phyloP scores from a whole-genome alignment of 2,888 invertebrate genomes.

The Mechanitis messenoides region DNA sequence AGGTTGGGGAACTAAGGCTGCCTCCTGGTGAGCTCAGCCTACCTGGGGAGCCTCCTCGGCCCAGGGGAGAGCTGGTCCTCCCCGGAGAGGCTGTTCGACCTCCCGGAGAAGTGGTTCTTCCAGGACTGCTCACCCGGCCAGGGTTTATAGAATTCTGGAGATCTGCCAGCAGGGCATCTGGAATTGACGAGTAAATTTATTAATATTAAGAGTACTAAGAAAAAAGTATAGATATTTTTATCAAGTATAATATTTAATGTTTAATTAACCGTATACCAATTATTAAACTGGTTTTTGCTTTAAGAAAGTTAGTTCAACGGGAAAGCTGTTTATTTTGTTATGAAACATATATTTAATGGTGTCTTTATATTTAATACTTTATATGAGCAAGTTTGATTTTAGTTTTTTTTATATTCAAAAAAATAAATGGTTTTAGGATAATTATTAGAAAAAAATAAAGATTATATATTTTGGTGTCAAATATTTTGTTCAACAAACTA shows the following conservation, averaged over 20 bases:
- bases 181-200: slow-evolving; percentile 44
- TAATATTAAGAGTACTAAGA: neutral
- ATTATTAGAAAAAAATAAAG: too few species aligned
- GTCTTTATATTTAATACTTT: too few species aligned
- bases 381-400: too few species aligned
- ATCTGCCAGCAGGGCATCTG: slow-evolving; percentile 97
- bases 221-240: neutral
- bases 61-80: slow-evolving; percentile 55
- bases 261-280: too few species aligned
- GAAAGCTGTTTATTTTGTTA: too few species aligned
- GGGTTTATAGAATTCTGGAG: slow-evolving; percentile 92
- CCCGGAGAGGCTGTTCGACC: slow-evolving; percentile 63
- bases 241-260: too few species aligned
- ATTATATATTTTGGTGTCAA: too few species aligned
- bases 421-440: too few species aligned
- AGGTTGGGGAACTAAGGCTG: slow-evolving; percentile 70
- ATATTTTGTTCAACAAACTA: too few species aligned
- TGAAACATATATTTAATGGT: too few species aligned
- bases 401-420: too few species aligned
- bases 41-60: slow-evolving; percentile 71
- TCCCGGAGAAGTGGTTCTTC: slow-evolving; percentile 70
- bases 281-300: slow-evolving; percentile 4
- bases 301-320: too few species aligned
- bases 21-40: slow-evolving; percentile 67
- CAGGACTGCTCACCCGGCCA: slow-evolving; percentile 75